These are phyloP conservation scores for Seira musarum DNA, from an alignment of 2,888 invertebrate species.

Conservation along the genomic window DNA sequence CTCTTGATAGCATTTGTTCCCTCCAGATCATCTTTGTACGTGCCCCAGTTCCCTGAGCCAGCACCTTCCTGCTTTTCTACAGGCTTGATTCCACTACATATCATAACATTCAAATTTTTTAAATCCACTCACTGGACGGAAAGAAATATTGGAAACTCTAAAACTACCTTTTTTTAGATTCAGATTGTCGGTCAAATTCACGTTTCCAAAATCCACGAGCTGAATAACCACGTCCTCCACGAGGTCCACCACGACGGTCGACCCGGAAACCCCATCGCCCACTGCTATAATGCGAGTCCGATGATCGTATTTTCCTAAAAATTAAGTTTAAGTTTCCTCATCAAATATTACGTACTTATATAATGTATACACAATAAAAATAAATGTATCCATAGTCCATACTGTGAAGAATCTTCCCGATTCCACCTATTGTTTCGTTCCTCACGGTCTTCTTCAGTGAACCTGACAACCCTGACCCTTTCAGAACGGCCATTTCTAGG, in stretches of 20 bases:
- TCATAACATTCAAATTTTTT: no score
- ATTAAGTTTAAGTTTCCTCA: background rate
- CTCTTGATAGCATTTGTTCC: slow-evolving; percentile 72
- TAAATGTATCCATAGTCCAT: slow-evolving; percentile 12
- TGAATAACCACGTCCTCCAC: slow-evolving; percentile 66
- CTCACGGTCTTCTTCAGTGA: slow-evolving; percentile 78
- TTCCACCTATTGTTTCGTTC: slow-evolving; percentile 81
- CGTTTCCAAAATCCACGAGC: slow-evolving; percentile 82
- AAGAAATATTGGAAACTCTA: background rate
- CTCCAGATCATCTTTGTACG: slow-evolving; percentile 91
- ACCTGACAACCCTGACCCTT: slow-evolving; percentile 75
- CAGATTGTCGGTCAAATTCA: slow-evolving; percentile 95
- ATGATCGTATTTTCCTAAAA: slow-evolving; percentile 43
- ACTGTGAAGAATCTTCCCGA: slow-evolving; percentile 70
- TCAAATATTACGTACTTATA: no score
- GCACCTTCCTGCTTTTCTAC: slow-evolving; percentile 95
- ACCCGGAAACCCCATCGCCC: slow-evolving; percentile 71
- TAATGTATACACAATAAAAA: no score
- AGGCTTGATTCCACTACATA: slow-evolving; percentile 87
- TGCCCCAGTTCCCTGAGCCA: slow-evolving; percentile 97
- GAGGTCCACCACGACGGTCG: slow-evolving; percentile 72
- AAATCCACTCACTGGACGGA: background rate
- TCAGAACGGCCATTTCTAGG: slow-evolving; percentile 64
- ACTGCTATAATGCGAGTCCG: slow-evolving; percentile 66
- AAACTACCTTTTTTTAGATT: slow-evolving; percentile 89